Conservation (phyloP, 2,113 vertebrate genomes). For the Nycticryphes semicollaris region DNA sequence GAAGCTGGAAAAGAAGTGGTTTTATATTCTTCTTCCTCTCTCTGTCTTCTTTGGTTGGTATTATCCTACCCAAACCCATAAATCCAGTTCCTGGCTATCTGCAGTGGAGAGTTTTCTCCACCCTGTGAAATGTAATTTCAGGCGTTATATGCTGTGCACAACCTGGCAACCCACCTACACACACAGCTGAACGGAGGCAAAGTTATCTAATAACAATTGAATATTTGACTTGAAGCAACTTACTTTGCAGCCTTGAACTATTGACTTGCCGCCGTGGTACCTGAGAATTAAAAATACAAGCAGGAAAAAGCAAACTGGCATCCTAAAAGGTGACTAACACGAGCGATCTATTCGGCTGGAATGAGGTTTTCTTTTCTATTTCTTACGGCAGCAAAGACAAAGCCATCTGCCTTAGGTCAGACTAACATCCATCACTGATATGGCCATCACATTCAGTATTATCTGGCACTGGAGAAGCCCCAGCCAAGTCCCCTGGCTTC, state of each 20-base stretch:
- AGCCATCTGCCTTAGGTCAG: neutral
- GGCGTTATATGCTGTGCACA: neutral
- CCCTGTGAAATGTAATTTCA: neutral
- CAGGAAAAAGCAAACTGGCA: neutral
- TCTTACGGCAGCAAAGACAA: neutral
- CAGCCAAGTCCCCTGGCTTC: neutral
- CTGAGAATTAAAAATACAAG: neutral
- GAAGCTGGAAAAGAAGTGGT: neutral
- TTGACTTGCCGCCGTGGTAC: neutral
- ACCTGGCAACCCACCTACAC: slow-evolving; percentile 30
- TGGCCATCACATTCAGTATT: too few species aligned
- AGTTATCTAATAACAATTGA: slow-evolving; percentile 15
- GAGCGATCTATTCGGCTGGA: accelerated
- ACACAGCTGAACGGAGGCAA: neutral
- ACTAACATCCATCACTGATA: neutral
- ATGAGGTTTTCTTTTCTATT: neutral
- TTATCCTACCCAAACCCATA: neutral
- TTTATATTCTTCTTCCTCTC: neutral
- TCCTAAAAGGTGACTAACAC: neutral
- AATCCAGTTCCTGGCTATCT: neutral
- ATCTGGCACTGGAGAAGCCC: neutral
- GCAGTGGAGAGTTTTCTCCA: neutral
- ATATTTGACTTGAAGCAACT: neutral
- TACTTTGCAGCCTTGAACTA: neutral
- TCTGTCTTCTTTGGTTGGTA: neutral